Evolutionary conservation across 37 sponge, comb jelly and placozoan species (phyloP), one percentile per base, ranked within the genome.

Genomic region (Spongilla lacustris): DNA sequence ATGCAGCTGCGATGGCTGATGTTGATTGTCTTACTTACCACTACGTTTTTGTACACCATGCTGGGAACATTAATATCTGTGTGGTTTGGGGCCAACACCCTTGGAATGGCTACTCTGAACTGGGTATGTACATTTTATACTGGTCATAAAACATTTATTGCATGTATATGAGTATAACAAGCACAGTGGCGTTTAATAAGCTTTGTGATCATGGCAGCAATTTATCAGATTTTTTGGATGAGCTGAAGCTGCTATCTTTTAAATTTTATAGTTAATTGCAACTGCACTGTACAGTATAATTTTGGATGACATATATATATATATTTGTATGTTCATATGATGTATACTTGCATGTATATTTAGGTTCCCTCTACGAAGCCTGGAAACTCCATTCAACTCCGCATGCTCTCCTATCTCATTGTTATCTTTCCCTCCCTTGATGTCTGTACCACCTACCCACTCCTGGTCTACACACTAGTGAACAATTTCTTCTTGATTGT

Each of bases 341-440:
- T n/a, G n/a, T n/a, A n/a, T n/a, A 76, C 9, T 27, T 27, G 5
- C 34, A 76, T 10, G 35, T 41, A 41, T 41, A 6, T 41, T 41
- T 41, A 90, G 91, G 66, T 86, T 72, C 71, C 76, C 14, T 29
- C 34, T n/a, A 71, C 80, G 31, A 28, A 84, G 19, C 21, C 27
- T 33, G 50, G 66, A 37, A 25, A 32, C 38, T 58, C 58, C 0
- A 36, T 79, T 0, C 79, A 78, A 2, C 87, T 90, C 1, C 75
- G 88, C 46, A 79, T 86, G 23, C 58, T 89, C 33, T 81, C 91
- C 23, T 93, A 93, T 69, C 78, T 83, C 49, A 84, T 93, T 24
- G 80, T 93, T 36, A 72, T 93, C 24, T 93, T 90, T 79, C 94
- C 94, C 22, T 91, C 91, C 26, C 33, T 93, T 22, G 94, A 93